Evolutionary conservation across 2,888 invertebrate species (phyloP), one percentile per base, ranked within the genome.

Genomic region (Griposia aprilina): DNA sequence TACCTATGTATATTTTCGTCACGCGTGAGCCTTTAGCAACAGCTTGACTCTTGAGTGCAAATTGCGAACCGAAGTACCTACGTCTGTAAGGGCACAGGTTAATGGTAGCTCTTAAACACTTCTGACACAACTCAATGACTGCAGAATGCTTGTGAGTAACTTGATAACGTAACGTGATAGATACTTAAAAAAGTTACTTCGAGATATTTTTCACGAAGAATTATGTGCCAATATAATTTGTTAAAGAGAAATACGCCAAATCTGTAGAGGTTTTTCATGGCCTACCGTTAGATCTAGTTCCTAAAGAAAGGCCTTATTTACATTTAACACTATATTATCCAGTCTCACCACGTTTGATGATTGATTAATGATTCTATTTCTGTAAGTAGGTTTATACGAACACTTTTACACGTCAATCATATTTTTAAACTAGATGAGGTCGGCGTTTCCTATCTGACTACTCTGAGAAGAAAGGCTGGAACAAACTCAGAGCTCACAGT

Each of bases 41-140:
- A 66, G n/a, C 30, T 52, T 59, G 45, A 23, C 26, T 45, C n/a
- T 52, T 48, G 55, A 60, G 41, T 50, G 68, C 57, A 50, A 74
- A 83, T 36, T 59, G 74, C 62, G 17, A 74, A 45, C 62, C 17
- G 2, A 68, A 72, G 80, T 80, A 63, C 74, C 57, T 23, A 2
- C 26, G 55, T 50, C 1, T 41, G 65, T 36, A n/a, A 69, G 55
- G 15, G 72, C 73, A 36, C 59, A 26, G 30, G 76, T 85, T 63
- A 71, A 62, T 59, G 74, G 76, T 23, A 41, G 65, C 82, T 85
- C 70, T 83, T 55, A 67, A 67, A 67, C 77, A 76, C 83, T 83
- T 85, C 76, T 52, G 52, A 8, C 45, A 63, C 74, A 55, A 41
- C 65, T 60, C 60, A 84, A 67, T 20, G 50, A 50, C 65, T 74